Percentiles rank a stretch among this genome's conserved stretches.
phyloP scores from a whole-genome alignment of 2,797 vertebrate genomes.

The Peromyscus melanophrys region DNA sequence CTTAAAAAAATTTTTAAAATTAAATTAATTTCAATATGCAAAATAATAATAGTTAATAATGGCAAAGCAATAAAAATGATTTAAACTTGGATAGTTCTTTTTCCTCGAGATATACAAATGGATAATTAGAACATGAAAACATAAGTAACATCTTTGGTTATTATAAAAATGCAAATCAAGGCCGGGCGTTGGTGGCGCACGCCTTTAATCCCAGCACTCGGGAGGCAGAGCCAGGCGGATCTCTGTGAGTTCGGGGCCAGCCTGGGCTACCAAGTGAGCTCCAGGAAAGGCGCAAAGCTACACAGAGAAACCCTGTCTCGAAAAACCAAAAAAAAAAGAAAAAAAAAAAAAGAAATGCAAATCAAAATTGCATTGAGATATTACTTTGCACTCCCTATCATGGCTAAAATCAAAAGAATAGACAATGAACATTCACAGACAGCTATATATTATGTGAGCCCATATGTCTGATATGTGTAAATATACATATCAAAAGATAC shows the following conservation, averaged over 20 bases:
- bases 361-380: neutral
- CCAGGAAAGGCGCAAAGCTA: too few relatives aligned
- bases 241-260: too few relatives aligned
- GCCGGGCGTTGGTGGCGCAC: too few relatives aligned
- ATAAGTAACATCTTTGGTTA: neutral
- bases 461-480: neutral
- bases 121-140: neutral
- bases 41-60: neutral
- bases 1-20: neutral
- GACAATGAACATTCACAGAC: neutral
- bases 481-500: neutral
- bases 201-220: too few relatives aligned
- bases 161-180: conserved; percentile 12
- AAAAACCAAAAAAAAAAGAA: too few relatives aligned
- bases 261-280: too few relatives aligned
- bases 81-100: neutral
- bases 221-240: too few relatives aligned
- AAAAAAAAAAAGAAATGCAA: too few relatives aligned
- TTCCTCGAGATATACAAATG: neutral
- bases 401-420: neutral
- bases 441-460: neutral
- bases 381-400: neutral
- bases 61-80: neutral
- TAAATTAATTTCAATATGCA: neutral
- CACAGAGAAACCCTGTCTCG: too few relatives aligned